Base-by-base conservation (phyloP, 2,888 invertebrate genomes). In the Amorpha juglandis region DNA sequence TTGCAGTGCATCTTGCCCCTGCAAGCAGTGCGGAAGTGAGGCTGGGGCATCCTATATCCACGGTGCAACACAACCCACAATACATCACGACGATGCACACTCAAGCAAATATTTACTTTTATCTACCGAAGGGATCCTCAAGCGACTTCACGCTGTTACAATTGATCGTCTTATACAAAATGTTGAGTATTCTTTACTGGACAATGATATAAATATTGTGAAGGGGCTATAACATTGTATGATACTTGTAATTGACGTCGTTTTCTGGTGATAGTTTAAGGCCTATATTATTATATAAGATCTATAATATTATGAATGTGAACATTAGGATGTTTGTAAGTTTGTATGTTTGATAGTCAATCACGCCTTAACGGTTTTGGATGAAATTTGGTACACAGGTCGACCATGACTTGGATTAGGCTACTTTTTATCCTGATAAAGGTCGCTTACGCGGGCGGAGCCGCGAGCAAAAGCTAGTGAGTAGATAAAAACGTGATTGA, bases 21-120 rank as follows among this genome's bases (percentile, higher is more conserved):
- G 97, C 97, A 97, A 97, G 97, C 97, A 97, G 96, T 96, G 97
- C 97, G 97, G 97, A 96, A 97, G 96, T 97, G 97, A 97, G 96
- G 96, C 89, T 94, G 94, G 94, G 93, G 80, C 81, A 87, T 79
- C 83, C 88, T 53, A 51, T 38, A 67, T n/a, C 55, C 45, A 63
- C 64, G 53, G 21, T 33, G 38, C 63, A 62, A 62, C 66, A 50
- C 27, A 35, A n/a, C 38, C 6, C 47, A 33, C 48, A 42, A 58
- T 58, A 45, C 53, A 27, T 16, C 27, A 38, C 19, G 6, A 50
- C 58, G 35, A 53, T n/a, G 58, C 58, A 19, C 42, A 42, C 58
- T 58, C 38, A 42, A 58, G 38, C 19, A 58, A 58, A 58, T 58
- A 58, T 58, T 58, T 58, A 58, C 58, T 19, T 50, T 50, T 50